phyloP scores from a whole-genome alignment of 2,888 invertebrate genomes.

The Philaethria dido region DNA sequence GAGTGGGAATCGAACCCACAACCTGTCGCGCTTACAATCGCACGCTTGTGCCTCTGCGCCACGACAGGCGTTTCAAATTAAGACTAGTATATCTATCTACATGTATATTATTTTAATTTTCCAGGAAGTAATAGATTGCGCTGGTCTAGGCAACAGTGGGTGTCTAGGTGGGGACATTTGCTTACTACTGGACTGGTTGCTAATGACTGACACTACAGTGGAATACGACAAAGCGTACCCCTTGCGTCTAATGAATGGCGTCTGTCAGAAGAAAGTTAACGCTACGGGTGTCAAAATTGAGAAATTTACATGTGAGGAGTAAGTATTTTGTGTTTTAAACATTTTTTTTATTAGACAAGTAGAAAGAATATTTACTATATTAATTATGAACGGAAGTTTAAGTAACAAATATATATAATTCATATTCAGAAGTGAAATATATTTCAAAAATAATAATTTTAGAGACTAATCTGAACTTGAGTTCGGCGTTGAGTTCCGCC shows the following conservation, averaged over 20 bases:
- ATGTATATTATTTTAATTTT: slow-evolving; percentile 33
- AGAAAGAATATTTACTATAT: too few species aligned
- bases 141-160: slow-evolving; percentile 87
- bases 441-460: too few species aligned
- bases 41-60: too few species aligned
- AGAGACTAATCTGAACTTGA: too few species aligned
- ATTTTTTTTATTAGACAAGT: too few species aligned
- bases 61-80: too few species aligned
- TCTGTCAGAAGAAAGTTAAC: slow-evolving; percentile 70
- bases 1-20: too few species aligned
- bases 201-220: slow-evolving; percentile 80
- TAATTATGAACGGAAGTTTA: too few species aligned
- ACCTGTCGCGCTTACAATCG: too few species aligned
- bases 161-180: slow-evolving; percentile 93
- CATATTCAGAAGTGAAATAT: too few species aligned
- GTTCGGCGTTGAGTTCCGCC: too few species aligned
- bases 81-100: neutral
- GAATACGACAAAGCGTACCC: slow-evolving; percentile 86
- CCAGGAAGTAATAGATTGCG: slow-evolving; percentile 91
- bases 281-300: slow-evolving; percentile 75
- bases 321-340: slow-evolving; percentile 59
- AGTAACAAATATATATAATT: too few species aligned
- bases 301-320: slow-evolving; percentile 87
- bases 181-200: slow-evolving; percentile 89
- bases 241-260: slow-evolving; percentile 74